These are phyloP conservation scores for Aythya baeri DNA, from an alignment of 2,113 vertebrate genomes.

Conservation along the genomic window DNA sequence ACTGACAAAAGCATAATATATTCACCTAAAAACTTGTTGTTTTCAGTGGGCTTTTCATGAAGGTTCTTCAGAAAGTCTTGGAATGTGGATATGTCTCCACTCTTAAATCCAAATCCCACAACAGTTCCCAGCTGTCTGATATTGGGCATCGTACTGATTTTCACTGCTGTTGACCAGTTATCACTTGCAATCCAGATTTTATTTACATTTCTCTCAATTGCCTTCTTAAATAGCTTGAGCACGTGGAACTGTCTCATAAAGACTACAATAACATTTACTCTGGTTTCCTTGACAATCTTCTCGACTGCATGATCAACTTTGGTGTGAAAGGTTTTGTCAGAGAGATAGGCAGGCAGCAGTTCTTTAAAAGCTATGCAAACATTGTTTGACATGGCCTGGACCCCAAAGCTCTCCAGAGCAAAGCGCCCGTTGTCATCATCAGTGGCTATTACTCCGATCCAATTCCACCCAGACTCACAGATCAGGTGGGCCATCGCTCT, in stretches of 20 bases:
- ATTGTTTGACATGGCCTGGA: slow-evolving; percentile 75
- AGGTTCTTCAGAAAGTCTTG: slow-evolving; percentile 79
- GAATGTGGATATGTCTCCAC: slow-evolving; percentile 77
- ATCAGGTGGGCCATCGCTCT: slow-evolving; percentile 86
- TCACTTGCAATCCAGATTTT: slow-evolving; percentile 92
- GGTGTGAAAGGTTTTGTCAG: slow-evolving; percentile 61
- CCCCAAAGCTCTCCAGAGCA: slow-evolving; percentile 81
- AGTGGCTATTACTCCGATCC: slow-evolving; percentile 85
- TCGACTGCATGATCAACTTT: slow-evolving; percentile 71
- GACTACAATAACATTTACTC: slow-evolving; percentile 85
- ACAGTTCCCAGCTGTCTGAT: slow-evolving; percentile 82
- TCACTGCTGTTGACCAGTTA: slow-evolving; percentile 82
- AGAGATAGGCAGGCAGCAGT: slow-evolving; percentile 82
- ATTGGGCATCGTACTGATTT: slow-evolving; percentile 71
- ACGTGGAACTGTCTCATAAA: slow-evolving; percentile 84
- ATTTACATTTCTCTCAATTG: slow-evolving; percentile 71
- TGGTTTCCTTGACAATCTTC: slow-evolving; percentile 78
- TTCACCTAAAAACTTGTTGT: slow-evolving; percentile 80
- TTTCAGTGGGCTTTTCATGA: slow-evolving; percentile 11
- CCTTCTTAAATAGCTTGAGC: slow-evolving; percentile 76
- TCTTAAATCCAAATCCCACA: slow-evolving; percentile 88
- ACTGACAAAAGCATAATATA: slow-evolving; percentile 65
- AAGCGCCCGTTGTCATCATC: slow-evolving; percentile 88
- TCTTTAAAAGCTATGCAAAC: slow-evolving; percentile 89
- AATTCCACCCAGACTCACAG: slow-evolving; percentile 81